Percentiles rank a stretch among this genome's conserved stretches.
Evolutionary conservation across 2,113 vertebrate species (phyloP).

Genomic region (Psettodes erumei): DNA sequence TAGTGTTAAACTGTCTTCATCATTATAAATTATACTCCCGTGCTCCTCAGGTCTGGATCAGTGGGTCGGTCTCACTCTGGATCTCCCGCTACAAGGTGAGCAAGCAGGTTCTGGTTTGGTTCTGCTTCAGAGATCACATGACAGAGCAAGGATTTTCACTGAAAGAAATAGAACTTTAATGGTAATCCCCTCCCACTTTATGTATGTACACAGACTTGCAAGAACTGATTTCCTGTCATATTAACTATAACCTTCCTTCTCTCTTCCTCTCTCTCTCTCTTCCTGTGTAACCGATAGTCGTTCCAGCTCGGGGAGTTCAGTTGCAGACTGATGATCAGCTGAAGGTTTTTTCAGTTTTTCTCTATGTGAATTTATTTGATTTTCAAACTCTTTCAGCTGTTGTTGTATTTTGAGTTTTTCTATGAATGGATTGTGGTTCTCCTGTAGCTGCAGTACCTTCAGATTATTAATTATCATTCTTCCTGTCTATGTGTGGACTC

Average conservation of each 20-base stretch:
- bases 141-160: no score
- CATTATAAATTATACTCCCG: not conserved
- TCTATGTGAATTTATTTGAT: not conserved
- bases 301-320: not conserved
- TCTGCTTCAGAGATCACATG: no score
- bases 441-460: not conserved
- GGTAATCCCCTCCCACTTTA: no score
- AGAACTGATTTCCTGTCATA: no score
- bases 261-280: not conserved
- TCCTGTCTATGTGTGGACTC: not conserved
- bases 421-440: not conserved
- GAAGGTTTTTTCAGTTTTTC: not conserved
- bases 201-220: no score
- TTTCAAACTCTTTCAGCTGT: not conserved
- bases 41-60: not conserved
- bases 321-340: not conserved
- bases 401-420: conserved; percentile 2
- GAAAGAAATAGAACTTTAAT: no score
- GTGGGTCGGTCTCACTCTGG: not conserved
- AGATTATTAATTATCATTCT: not conserved
- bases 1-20: not conserved
- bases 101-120: not conserved
- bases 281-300: not conserved
- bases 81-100: conserved; percentile 2
- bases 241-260: no score